Evolutionary conservation across 2,797 vertebrate species (phyloP).

Genomic region (Podarcis siculus): DNA sequence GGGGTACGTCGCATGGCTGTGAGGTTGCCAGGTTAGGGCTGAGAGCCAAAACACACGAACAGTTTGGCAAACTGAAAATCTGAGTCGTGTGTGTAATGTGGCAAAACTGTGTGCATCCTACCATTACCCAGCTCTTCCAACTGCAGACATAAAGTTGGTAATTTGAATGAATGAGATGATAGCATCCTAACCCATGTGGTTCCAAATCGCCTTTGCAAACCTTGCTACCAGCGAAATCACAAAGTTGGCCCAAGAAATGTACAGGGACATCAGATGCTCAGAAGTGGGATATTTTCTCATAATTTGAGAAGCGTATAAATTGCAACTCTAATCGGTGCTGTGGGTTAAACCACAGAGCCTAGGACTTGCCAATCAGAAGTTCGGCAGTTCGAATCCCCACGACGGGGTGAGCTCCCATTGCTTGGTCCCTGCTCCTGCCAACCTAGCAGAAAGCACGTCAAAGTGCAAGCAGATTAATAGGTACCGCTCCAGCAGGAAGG

Average conservation of each 20-base stretch:
- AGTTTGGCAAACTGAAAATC: background rate
- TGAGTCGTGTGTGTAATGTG: background rate
- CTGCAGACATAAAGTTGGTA: background rate
- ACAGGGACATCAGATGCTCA: background rate
- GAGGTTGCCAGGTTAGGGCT: background rate
- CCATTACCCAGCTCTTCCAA: background rate
- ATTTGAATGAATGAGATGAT: background rate
- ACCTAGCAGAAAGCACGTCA: no score
- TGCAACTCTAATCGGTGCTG: background rate
- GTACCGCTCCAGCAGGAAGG: no score
- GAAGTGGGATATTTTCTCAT: background rate
- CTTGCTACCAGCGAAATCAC: background rate
- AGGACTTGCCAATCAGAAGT: no score
- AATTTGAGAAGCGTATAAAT: background rate
- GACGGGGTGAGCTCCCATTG: no score
- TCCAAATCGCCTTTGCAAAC: background rate
- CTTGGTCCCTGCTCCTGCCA: no score
- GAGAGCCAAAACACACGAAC: background rate
- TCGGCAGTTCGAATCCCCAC: no score
- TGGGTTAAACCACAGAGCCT: no score
- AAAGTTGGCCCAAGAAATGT: background rate
- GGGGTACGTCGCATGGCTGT: background rate
- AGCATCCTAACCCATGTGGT: background rate
- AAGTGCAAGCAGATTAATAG: no score
- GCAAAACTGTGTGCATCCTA: background rate